Percentiles rank a stretch among this genome's conserved stretches.
These are phyloP conservation scores for Cenopis cana DNA, from an alignment of 2,888 invertebrate genomes.

Conservation along the genomic window DNA sequence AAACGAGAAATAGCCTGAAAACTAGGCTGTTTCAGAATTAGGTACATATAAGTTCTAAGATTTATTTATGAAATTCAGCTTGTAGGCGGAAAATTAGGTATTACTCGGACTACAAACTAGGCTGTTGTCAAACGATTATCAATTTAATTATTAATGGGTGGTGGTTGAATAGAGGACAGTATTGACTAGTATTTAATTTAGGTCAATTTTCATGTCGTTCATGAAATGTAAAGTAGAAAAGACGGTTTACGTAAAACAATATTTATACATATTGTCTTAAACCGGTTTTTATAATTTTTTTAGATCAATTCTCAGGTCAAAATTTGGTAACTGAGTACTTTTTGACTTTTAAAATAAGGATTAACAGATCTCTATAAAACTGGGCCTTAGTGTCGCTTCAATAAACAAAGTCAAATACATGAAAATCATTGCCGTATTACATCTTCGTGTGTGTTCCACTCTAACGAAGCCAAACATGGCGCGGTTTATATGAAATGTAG, in stretches of 20 bases:
- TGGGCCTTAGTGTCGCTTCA: no score
- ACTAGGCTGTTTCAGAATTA: constrained; percentile 5
- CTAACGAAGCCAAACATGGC: constrained; percentile 39
- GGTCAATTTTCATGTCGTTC: no score
- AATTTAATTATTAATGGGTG: background rate
- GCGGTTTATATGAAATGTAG: constrained; percentile 35
- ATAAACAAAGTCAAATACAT: no score
- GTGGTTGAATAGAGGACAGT: no score
- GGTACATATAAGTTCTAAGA: background rate
- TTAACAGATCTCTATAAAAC: no score
- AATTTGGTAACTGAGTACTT: no score
- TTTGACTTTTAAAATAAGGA: no score
- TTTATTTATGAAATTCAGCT: background rate
- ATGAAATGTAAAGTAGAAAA: background rate
- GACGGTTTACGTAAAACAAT: background rate
- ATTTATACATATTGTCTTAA: no score
- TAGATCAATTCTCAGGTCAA: no score
- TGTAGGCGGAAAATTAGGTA: background rate
- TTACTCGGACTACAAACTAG: background rate
- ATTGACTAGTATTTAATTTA: no score
- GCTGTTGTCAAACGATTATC: background rate
- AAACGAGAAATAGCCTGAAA: constrained; percentile 1
- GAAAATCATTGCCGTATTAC: background rate
- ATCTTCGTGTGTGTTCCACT: constrained; percentile 17
- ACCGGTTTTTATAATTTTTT: no score